phyloP scores from a whole-genome alignment of 1,140 invertebrate genomes.

The Mizuhopecten yessoensis region DNA sequence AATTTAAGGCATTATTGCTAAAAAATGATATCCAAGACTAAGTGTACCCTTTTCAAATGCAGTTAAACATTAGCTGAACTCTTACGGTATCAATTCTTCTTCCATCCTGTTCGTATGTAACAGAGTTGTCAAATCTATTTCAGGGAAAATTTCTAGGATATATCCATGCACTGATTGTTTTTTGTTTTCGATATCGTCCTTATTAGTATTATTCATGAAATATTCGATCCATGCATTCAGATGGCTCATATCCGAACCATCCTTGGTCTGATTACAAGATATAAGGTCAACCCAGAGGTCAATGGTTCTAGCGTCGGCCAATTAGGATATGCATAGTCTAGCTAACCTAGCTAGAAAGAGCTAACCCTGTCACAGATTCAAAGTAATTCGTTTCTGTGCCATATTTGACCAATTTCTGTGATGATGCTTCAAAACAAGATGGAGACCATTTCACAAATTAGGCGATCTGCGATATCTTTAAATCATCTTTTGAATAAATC shows the following conservation, averaged over 20 bases:
- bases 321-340: background rate
- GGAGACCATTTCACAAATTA: background rate
- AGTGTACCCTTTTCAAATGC: too few species aligned
- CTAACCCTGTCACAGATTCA: background rate
- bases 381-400: background rate
- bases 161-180: background rate
- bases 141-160: background rate
- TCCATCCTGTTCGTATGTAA: too few species aligned
- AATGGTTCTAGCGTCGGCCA: background rate
- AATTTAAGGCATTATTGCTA: too few species aligned
- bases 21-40: too few species aligned
- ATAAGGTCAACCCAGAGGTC: background rate
- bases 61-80: too few species aligned
- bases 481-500: background rate
- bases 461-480: constrained; percentile 9
- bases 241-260: background rate
- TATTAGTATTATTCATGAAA: constrained; percentile 36
- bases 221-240: background rate
- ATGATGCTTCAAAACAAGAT: background rate
- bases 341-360: too few species aligned
- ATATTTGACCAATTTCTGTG: background rate
- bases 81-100: too few species aligned
- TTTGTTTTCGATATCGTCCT: background rate
- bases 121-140: too few species aligned
- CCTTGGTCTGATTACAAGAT: constrained; percentile 6